Base-by-base conservation (phyloP, 2,888 invertebrate genomes). In the Balanococcus diminutus region DNA sequence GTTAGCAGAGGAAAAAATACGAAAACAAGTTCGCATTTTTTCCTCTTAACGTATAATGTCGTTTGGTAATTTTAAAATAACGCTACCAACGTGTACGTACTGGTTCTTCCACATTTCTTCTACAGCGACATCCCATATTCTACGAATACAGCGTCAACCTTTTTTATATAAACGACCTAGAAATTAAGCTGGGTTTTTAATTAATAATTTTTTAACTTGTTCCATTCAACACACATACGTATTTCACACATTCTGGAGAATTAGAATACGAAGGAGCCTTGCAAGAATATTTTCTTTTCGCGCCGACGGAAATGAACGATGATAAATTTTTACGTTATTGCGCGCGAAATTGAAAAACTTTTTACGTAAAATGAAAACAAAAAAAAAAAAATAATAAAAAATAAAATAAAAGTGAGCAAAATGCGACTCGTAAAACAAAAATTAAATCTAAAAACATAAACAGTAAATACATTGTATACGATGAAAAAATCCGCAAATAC, bases 131-230 rank as follows among this genome's bases (percentile, higher is more conserved):
- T 85, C 46, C 85, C 85, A 85, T 85, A 85, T 85, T 85, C 85
- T 85, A 85, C 51, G 85, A 85, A 85, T 85, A 85, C 85, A 85
- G 85, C 85, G 85, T 85, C 85, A 85, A 75, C 75, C 79, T 85
- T 85, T 85, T 85, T 85, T 85, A 79, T 85, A 75, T 84, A 79
- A 79, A 85, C 85, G 75, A 87, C 86, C 86, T 86, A 86, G 83
- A 86, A 86, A 87, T 83, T 81, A 86, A 86, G 82, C 87, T 86
- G 87, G 86, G 86, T 83, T 86, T 83, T 75, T 86, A 84, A 86
- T 83, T 86, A 86, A 86, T 84, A 84, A 28, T 86, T 86, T 86
- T 83, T 61, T 86, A 25, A 81, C 46, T 84, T 36, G 16, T 79
- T 82, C 67, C 87, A 84, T 84, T 87, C 87, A 86, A 81, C 87